These are phyloP conservation scores for Phymanthus crucifer DNA, from an alignment of 92 coral and sea anemone species.

Conservation along the genomic window DNA sequence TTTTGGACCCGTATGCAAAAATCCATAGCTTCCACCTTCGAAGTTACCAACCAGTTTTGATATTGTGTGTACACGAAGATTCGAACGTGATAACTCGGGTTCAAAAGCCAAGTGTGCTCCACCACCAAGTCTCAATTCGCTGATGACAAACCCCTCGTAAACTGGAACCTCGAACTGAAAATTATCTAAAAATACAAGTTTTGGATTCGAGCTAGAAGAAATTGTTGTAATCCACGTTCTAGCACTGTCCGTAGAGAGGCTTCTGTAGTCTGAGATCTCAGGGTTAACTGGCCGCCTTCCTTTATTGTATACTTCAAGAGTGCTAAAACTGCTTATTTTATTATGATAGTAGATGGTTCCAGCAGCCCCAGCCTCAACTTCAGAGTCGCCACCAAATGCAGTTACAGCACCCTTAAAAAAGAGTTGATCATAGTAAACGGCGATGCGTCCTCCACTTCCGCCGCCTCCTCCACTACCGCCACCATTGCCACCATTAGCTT, in stretches of 20 bases:
- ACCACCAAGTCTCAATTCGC: constrained; percentile 88
- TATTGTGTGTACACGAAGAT: constrained; percentile 56
- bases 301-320: constrained; percentile 73
- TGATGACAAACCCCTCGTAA: constrained; percentile 62
- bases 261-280: constrained; percentile 46
- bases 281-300: constrained; percentile 62
- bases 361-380: constrained; percentile 90
- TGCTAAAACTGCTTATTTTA: constrained; percentile 36
- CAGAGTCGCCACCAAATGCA: constrained; percentile 80
- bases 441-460: constrained; percentile 97
- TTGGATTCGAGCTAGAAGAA: constrained; percentile 27
- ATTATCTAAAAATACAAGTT: constrained; percentile 33
- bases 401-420: constrained; percentile 65
- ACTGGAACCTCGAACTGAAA: constrained; percentile 36
- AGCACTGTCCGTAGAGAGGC: constrained; percentile 72
- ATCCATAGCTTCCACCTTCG: constrained; percentile 80
- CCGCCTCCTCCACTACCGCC: constrained; percentile 51
- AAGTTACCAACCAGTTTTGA: constrained; percentile 62
- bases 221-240: constrained; percentile 81
- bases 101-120: constrained; percentile 91
- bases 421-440: constrained; percentile 58
- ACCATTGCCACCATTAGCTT: constrained; percentile 82
- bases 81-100: constrained; percentile 26
- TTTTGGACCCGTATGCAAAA: constrained; percentile 80
- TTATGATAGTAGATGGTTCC: constrained; percentile 79